Conservation (phyloP, 2,113 vertebrate genomes). For the Elephas maximus region DNA sequence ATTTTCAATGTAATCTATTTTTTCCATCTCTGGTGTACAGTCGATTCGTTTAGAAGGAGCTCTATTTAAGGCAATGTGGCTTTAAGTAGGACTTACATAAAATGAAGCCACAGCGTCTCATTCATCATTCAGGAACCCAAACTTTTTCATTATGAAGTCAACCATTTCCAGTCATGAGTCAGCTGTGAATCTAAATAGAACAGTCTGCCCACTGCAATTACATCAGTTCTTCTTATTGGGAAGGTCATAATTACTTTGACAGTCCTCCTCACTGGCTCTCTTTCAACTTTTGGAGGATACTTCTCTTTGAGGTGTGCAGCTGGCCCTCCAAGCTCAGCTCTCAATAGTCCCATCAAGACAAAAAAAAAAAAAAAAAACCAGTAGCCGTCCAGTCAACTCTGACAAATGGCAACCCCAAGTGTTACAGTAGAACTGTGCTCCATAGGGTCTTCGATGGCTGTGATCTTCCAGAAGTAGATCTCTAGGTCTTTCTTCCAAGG, state of each 20-base stretch:
- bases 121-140: conserved; percentile 22
- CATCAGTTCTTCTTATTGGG: background rate
- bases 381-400: too few relatives aligned
- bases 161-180: conserved; percentile 34
- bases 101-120: background rate
- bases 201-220: background rate
- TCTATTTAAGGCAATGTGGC: conserved; percentile 49
- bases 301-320: background rate
- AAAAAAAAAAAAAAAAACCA: too few relatives aligned
- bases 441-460: too few relatives aligned
- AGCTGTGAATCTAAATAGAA: background rate
- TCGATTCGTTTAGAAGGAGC: conserved; percentile 40
- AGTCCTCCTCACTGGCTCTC: background rate
- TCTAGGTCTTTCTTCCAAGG: too few relatives aligned
- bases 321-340: rapidly evolving
- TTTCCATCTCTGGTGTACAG: conserved; percentile 8
- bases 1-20: conserved; percentile 58
- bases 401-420: too few relatives aligned
- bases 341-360: too few relatives aligned
- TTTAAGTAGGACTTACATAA: conserved; percentile 49
- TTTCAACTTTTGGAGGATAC: background rate
- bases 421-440: too few relatives aligned
- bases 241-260: background rate
- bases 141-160: conserved; percentile 51
- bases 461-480: too few relatives aligned